These are phyloP conservation scores for Cebus imitator DNA, from an alignment of 2,113 vertebrate genomes.

Conservation along the genomic window DNA sequence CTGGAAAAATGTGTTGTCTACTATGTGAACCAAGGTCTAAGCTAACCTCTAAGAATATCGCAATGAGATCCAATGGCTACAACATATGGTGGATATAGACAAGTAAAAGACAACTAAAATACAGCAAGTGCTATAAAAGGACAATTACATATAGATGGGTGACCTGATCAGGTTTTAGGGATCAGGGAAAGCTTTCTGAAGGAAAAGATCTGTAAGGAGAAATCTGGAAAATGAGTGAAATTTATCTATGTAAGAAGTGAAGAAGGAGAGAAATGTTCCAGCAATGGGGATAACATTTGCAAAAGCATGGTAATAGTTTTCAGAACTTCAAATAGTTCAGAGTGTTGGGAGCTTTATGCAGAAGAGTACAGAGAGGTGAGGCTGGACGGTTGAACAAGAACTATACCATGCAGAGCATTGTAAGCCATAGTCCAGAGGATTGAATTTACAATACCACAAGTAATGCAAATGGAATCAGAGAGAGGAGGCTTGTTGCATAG, in stretches of 20 bases:
- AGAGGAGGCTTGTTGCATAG: neutral
- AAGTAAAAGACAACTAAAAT: neutral
- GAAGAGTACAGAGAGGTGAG: neutral
- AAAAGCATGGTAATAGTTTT: neutral
- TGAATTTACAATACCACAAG: neutral
- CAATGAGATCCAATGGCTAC: neutral
- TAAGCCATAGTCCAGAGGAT: neutral
- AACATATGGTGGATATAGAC: neutral
- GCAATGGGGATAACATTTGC: neutral
- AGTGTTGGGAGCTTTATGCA: neutral
- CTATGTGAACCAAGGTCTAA: neutral
- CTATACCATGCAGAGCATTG: neutral
- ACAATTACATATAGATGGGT: neutral
- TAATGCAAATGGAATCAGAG: neutral
- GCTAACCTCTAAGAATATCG: neutral
- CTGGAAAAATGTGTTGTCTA: neutral
- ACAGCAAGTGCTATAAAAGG: neutral
- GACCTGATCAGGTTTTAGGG: neutral
- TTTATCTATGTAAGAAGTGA: neutral
- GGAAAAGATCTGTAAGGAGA: neutral
- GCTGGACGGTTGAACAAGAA: neutral
- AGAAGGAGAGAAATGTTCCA: neutral
- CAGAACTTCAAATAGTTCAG: neutral
- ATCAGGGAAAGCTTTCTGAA: neutral
- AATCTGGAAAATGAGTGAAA: neutral